Evolutionary conservation across 2,797 vertebrate genomes (phyloP), one percentile per base, ranked within the genome.

Genomic region (Odontamblyopus lacepedii): DNA sequence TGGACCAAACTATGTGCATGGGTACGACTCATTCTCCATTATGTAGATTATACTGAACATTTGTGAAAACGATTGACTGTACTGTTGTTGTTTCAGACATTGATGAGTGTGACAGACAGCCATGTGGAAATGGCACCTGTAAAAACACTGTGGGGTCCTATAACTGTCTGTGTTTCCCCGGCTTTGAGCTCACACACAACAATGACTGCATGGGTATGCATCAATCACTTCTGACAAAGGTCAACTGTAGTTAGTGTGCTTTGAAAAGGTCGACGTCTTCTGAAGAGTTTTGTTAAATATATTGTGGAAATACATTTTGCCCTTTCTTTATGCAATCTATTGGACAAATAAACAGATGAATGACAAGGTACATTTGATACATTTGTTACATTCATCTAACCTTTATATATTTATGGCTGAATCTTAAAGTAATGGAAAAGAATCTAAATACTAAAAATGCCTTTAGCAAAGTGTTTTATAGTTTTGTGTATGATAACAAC

Each of bases 101-200:
- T 0, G 94, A 98, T 1, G 97, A 98, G 85, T 98, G 97, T 41
- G 96, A 97, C 89, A 87, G 91, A 15, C 96, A 96, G 85, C 96
- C 95, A 0, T 98, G 96, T 13, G 95, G 96, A 3, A 98, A 98
- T 0, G 96, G 97, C 0, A 97, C 95, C 57, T 98, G 97, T 82
- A 97, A 96, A 91, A 99, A 99, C 90, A 95, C 95, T 0, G 93
- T 96, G 9, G 96, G 97, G 72, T 99, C 97, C 88, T 99, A 98
- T 91, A 95, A 95, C 93, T 99, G 97, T 81, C 95, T 98, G 65
- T 98, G 97, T 89, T 96, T 97, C 92, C 95, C 94, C 0, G 96
- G 97, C 69, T 98, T 98, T 2, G 94, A 95, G 84, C 94, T 96
- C 11, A 96, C 95, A 0, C 96, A 95, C 92, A 95, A 95, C 74